Conservation (phyloP, 2,797 vertebrate species). For the Lemur catta region DNA sequence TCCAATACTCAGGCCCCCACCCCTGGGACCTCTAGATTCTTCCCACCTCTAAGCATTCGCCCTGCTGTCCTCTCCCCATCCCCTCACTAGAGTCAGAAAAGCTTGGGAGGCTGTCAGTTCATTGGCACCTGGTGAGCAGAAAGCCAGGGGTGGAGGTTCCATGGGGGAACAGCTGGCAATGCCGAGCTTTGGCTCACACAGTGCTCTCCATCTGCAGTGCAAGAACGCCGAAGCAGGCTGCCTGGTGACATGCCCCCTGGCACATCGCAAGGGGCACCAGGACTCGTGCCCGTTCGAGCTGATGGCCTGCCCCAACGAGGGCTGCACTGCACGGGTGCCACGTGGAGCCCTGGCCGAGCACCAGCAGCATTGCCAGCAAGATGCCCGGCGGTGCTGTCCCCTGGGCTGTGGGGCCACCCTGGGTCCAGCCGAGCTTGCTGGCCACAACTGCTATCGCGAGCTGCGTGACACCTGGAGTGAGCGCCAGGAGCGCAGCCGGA, state of each 20-base stretch:
- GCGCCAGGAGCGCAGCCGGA: conserved; percentile 82
- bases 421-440: conserved; percentile 79
- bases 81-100: neutral
- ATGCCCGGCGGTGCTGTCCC: conserved; percentile 83
- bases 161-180: neutral
- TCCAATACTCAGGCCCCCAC: neutral
- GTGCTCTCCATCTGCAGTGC: conserved; percentile 81
- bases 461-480: conserved; percentile 84
- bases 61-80: neutral
- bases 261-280: conserved; percentile 86
- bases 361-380: conserved; percentile 84
- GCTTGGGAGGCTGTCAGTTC: neutral
- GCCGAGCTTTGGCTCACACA: neutral
- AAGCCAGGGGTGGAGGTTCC: neutral
- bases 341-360: conserved; percentile 87
- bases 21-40: neutral
- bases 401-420: conserved; percentile 88
- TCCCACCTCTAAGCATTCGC: neutral
- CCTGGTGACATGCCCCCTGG: conserved; percentile 85
- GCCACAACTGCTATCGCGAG: conserved; percentile 89
- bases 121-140: neutral
- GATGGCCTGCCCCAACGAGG: conserved; percentile 86
- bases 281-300: conserved; percentile 85
- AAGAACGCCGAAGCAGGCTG: conserved; percentile 89
- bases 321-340: conserved; percentile 85